Evolutionary conservation across 2,888 invertebrate genomes (phyloP), one percentile per base, ranked within the genome.

Genomic region (Cartodere bifasciata): DNA sequence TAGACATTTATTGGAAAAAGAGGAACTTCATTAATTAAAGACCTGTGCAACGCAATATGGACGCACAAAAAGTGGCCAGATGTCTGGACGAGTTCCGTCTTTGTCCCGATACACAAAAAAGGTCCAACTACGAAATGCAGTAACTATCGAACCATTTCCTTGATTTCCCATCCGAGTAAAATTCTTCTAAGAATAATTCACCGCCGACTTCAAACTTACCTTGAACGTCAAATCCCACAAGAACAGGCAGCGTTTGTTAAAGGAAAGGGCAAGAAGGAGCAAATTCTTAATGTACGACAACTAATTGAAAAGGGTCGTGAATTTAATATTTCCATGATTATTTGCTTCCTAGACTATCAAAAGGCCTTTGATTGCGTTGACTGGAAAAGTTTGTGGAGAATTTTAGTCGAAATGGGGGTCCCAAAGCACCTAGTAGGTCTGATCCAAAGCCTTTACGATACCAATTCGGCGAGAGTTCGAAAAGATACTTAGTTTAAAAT

Each of bases 41-140:
- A n/a, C n/a, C n/a, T n/a, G n/a, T 22, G 21, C 16, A 13, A 4
- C 10, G n/a, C 12, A 11, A 14, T 29, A 22, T 29, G 22, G 29
- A 22, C 13, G 4, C 4, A 13, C 5, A 22, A 13, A 22, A 14
- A 22, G 22, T 29, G 17, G 4, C 13, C 23, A 2, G 16, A 29
- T n/a, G 20, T 7, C 7, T 29, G 23, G 31, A 15, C 23, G 7
- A 16, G 10, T 2, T 31, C 31, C 9, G 13, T 31, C 12, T 31
- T 24, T 17, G 13, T 31, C 13, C 17, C 31, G 4, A 10, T 31
- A 10, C 31, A 31, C 20, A 31, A 31, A 31, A 26, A 26, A 26
- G 25, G 26, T 7, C 3, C 31, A 12, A 16, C 16, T 10, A 15
- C 17, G 9, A 13, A 9, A 15, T 31, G 31, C 17, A 9, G 20